phyloP scores from a whole-genome alignment of 2,797 vertebrate genomes.

The Alcedo atthis region DNA sequence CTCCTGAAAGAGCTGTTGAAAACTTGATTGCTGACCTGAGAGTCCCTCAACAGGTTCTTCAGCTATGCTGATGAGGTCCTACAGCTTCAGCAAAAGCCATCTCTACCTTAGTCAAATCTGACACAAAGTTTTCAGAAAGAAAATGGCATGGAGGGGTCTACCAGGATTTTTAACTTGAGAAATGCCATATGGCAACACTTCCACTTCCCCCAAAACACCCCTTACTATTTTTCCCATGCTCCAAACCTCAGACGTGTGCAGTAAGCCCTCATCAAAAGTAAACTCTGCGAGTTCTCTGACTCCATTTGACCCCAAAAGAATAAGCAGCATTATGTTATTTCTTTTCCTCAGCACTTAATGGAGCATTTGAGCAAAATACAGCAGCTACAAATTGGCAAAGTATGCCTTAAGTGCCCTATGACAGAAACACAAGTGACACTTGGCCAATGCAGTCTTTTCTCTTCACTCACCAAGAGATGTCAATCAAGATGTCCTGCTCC shows the following conservation, averaged over 20 bases:
- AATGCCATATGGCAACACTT: background rate
- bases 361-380: background rate
- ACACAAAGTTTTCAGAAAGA: background rate
- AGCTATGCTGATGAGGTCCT: background rate
- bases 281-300: background rate
- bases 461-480: constrained; percentile 19
- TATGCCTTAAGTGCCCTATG: background rate
- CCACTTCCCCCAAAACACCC: background rate
- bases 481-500: constrained; percentile 34
- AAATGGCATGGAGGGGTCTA: background rate
- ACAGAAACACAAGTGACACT: constrained; percentile 28
- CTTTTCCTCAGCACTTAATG: background rate
- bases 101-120: background rate
- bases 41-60: background rate
- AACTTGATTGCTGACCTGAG: background rate
- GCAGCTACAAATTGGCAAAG: background rate
- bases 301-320: background rate
- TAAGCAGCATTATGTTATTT: background rate
- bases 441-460: constrained; percentile 19
- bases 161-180: background rate
- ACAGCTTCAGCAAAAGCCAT: background rate
- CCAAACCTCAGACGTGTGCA: background rate
- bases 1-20: background rate
- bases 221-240: background rate
- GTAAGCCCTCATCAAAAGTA: background rate